Base-by-base conservation (phyloP, 2,888 invertebrate species). In the Oligia strigilis region DNA sequence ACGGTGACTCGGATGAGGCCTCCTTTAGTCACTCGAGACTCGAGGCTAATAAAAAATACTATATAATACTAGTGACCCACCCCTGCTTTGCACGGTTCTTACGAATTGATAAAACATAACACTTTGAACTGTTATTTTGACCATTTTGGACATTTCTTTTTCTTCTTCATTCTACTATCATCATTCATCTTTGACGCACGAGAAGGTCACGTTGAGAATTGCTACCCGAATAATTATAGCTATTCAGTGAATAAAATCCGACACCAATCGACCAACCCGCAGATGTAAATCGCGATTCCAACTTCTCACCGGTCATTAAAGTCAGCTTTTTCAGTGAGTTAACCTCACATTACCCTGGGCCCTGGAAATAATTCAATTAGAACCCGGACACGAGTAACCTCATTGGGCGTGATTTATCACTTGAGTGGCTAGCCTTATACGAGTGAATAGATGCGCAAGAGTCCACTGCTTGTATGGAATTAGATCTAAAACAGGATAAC, bases 401-500 rank as follows among this genome's bases (percentile, higher is more conserved):
- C 77, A 81, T 85, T 71, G 64, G 14, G n/a, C 66, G 77, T 81
- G 75, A 85, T 85, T 85, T 85, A 85, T 87, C 77, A 85, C 81
- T 73, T 55, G 75, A 85, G 75, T 71, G 23, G 72, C 81, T 67
- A 49, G 66, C 88, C 85, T 81, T 85, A 85, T 85, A 81, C 52
- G 85, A 85, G 75, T 85, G 85, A 81, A 85, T 85, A 85, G 85
- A 85, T 85, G 86, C 88, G 89, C 84, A 72, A 73, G 82, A 82
- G 89, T 81, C 80, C 75, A 74, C 72, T 75, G 90, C 86, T 84
- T 82, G 89, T 88, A 82, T 87, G 92, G 91, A 90, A 91, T 92
- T 88, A 92, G 92, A 93, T 93, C 92, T 89, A 87, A 92, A 90
- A 89, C 89, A 83, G 92, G 93, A 93, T 93, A 93, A 88, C 88